phyloP scores from a whole-genome alignment of 2,888 invertebrate genomes.

The Idaea straminata region DNA sequence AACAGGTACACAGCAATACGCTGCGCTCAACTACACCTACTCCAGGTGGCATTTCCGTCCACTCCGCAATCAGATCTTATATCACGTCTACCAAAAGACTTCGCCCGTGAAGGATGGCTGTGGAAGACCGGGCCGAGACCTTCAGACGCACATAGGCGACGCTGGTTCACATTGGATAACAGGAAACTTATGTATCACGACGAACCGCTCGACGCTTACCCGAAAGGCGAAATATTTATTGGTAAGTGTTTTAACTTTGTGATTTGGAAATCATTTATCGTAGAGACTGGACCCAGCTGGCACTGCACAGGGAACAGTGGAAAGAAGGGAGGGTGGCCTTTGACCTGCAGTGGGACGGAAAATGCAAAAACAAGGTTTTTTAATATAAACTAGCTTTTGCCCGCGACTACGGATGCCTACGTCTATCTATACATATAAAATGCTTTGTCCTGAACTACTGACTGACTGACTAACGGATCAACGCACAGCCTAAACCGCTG shows the following conservation, averaged over 20 bases:
- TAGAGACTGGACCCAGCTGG: no score
- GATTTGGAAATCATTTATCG: no score
- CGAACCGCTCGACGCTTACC: slow-evolving; percentile 91
- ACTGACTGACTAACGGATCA: no score
- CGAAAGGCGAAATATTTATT: slow-evolving; percentile 94
- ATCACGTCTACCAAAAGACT: slow-evolving; percentile 88
- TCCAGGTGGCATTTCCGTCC: slow-evolving; percentile 91
- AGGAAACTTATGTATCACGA: slow-evolving; percentile 96
- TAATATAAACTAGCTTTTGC: no score
- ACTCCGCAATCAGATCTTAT: slow-evolving; percentile 86
- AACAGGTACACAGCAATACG: slow-evolving; percentile 86
- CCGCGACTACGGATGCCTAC: no score
- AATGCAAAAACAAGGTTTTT: no score
- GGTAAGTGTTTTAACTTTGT: slow-evolving; percentile 68
- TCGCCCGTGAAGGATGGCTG: slow-evolving; percentile 92
- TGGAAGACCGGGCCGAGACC: slow-evolving; percentile 93
- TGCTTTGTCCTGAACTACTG: no score
- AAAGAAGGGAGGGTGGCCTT: no score
- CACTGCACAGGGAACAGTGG: no score
- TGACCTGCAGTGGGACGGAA: no score
- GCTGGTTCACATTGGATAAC: slow-evolving; percentile 94
- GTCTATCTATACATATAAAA: no score
- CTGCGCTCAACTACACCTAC: slow-evolving; percentile 89
- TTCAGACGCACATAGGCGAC: slow-evolving; percentile 89
- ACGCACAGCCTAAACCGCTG: no score